Evolutionary conservation across 2,113 vertebrate species (phyloP).

Genomic region (Pitta sordida): DNA sequence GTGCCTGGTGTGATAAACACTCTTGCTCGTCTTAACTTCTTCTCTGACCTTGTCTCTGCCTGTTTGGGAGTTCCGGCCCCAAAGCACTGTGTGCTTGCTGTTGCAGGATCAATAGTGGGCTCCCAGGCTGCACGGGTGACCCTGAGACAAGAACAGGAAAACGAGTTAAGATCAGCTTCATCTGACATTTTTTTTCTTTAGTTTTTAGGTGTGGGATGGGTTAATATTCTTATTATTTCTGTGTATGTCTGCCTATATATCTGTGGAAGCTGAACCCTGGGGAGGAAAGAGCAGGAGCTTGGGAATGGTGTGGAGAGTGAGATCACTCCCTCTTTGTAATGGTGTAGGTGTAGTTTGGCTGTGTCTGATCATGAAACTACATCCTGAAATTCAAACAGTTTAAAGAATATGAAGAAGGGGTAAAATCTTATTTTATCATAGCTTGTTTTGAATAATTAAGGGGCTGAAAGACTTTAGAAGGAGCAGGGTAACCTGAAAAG

Average conservation of each 20-base stretch:
- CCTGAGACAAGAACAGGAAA: neutral
- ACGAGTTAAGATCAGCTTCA: neutral
- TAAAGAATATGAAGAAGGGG: neutral
- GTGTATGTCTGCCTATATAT: rapidly evolving
- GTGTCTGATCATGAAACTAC: neutral
- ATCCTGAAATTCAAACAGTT: neutral
- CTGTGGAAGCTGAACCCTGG: neutral
- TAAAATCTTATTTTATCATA: neutral
- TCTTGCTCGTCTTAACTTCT: neutral
- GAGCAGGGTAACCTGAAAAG: neutral
- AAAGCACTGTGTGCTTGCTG: neutral
- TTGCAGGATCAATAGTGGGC: neutral
- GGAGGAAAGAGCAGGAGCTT: neutral
- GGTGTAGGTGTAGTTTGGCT: neutral
- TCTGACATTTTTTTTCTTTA: neutral
- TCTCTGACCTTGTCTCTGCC: neutral
- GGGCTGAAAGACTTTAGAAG: neutral
- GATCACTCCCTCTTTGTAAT: neutral
- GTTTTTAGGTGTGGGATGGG: neutral
- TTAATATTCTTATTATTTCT: neutral
- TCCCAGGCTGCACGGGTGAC: neutral
- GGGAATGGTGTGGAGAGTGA: neutral
- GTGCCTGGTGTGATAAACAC: neutral
- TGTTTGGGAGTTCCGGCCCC: neutral
- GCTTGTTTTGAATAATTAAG: neutral